phyloP scores from a whole-genome alignment of 2,797 vertebrate genomes.

The Mormyrus hasselquistii region DNA sequence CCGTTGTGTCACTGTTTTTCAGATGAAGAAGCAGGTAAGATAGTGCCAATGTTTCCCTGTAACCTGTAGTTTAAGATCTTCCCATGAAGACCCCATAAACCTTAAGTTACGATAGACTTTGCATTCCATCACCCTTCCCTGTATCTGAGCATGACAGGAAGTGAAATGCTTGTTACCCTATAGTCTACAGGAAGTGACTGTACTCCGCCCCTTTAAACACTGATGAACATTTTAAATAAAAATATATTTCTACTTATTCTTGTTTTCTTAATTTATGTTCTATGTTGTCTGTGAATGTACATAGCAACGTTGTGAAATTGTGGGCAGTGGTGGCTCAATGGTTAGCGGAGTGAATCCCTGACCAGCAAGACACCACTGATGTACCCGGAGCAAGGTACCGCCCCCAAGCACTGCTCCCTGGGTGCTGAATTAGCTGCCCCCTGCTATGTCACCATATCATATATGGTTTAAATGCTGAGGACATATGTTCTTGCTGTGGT shows the following conservation, averaged over 20 bases:
- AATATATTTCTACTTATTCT: background rate
- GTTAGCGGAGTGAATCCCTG: background rate
- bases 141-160: background rate
- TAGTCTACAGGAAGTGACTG: background rate
- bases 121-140: background rate
- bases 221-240: background rate
- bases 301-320: background rate
- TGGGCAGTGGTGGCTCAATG: too few relatives aligned
- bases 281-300: background rate
- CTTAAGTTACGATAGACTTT: slow-evolving; percentile 10
- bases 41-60: background rate
- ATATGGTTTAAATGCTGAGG: background rate
- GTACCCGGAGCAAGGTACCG: too few relatives aligned
- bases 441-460: background rate
- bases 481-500: background rate
- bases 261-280: background rate
- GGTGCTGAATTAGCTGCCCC: background rate
- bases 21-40: background rate
- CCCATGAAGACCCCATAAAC: slow-evolving; percentile 1
- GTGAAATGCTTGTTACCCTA: background rate
- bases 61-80: background rate
- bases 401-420: background rate
- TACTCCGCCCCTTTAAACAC: background rate
- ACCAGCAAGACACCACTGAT: background rate
- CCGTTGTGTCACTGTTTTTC: background rate